These are phyloP conservation scores for Plutella xylostella DNA, from an alignment of 2,888 invertebrate species.

Conservation along the genomic window DNA sequence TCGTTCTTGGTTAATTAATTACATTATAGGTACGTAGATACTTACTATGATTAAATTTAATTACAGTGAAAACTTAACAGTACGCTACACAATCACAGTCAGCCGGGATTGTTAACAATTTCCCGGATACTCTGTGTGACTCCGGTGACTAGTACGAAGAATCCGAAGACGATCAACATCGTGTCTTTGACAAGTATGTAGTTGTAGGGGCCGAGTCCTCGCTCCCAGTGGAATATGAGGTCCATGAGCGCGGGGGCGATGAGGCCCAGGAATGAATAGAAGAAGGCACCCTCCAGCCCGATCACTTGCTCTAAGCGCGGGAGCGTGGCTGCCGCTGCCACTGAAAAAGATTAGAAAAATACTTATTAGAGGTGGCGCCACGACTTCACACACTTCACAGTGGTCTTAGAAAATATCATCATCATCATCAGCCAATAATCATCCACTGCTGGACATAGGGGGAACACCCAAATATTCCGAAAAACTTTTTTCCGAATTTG, in stretches of 20 bases:
- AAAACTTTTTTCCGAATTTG: too few species aligned
- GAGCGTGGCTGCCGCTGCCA: slow-evolving; percentile 48
- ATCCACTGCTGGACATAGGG: too few species aligned
- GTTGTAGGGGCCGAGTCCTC: slow-evolving; percentile 73
- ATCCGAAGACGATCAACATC: slow-evolving; percentile 69
- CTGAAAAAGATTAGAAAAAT: slow-evolving; percentile 5
- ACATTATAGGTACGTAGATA: too few species aligned
- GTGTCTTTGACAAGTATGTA: slow-evolving; percentile 79
- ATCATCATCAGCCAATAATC: too few species aligned
- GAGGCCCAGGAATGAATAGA: slow-evolving; percentile 80
- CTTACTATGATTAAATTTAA: too few species aligned
- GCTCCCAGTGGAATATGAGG: slow-evolving; percentile 76
- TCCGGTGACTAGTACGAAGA: slow-evolving; percentile 77
- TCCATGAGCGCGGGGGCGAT: slow-evolving; percentile 80
- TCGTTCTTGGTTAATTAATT: too few species aligned
- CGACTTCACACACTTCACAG: too few species aligned
- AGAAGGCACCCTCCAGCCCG: slow-evolving; percentile 66
- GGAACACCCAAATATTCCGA: too few species aligned
- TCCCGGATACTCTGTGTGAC: slow-evolving; percentile 59
- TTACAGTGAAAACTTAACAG: too few species aligned
- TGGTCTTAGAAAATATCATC: too few species aligned
- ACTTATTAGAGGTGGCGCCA: neutral
- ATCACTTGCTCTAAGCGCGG: slow-evolving; percentile 58
- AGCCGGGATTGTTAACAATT: too few species aligned
- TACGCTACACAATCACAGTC: too few species aligned